These are phyloP conservation scores for Cervus canadensis DNA, from an alignment of 2,113 vertebrate species.

Conservation along the genomic window DNA sequence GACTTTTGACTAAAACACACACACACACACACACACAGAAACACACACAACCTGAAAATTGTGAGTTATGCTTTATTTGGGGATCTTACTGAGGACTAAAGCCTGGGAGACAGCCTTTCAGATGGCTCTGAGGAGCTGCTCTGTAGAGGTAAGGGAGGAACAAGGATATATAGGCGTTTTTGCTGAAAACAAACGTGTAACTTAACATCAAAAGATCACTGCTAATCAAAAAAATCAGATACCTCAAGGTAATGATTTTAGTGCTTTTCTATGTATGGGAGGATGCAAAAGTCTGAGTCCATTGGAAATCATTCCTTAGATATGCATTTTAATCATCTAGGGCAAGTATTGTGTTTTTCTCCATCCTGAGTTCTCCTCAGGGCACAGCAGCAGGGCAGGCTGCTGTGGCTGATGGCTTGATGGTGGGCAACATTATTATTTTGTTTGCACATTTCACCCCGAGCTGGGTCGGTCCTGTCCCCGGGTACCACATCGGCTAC, in stretches of 20 bases:
- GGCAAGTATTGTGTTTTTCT: neutral
- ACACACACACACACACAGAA: neutral
- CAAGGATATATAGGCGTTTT: neutral
- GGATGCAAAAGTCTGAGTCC: neutral
- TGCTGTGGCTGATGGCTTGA: neutral
- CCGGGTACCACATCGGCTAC: fast-evolving
- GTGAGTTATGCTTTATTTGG: neutral
- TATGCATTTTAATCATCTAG: neutral
- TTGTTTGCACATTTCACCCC: neutral
- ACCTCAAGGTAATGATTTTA: too few species aligned
- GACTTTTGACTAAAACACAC: neutral
- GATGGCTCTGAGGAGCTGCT: neutral
- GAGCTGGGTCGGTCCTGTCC: neutral
- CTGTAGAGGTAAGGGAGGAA: neutral
- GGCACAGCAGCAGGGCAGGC: fast-evolving
- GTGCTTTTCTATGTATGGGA: neutral
- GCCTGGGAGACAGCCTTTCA: neutral
- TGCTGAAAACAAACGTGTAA: neutral
- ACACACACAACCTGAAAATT: neutral
- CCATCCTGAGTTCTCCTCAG: neutral
- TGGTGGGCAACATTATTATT: neutral
- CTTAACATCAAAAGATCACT: neutral
- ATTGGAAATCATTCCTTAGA: neutral
- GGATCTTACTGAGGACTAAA: neutral
- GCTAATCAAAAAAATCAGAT: neutral